Evolutionary conservation across 2,888 invertebrate genomes (phyloP).

Genomic region (Cylindroiulus punctatus): DNA sequence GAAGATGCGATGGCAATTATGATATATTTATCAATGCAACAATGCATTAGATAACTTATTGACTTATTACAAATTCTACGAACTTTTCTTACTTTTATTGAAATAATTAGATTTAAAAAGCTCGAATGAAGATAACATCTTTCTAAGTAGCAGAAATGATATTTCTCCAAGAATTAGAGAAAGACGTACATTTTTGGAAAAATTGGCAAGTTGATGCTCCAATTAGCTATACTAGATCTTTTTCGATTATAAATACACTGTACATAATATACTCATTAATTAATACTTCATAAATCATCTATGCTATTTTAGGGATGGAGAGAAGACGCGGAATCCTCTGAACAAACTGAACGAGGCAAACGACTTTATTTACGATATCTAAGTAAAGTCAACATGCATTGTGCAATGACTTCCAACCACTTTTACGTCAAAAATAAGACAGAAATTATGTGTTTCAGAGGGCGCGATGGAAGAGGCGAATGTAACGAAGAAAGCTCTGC

Average conservation of each 20-base stretch:
- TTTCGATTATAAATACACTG: background rate
- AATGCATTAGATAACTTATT: too few relatives aligned
- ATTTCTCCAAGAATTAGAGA: constrained; percentile 53
- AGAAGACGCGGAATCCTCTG: constrained; percentile 40
- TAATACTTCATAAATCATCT: too few relatives aligned
- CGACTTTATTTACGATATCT: constrained; percentile 54
- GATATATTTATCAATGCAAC: background rate
- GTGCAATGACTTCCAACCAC: background rate
- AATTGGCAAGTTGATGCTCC: constrained; percentile 56
- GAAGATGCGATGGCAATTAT: background rate
- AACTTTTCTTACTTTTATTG: background rate
- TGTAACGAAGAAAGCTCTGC: constrained; percentile 1
- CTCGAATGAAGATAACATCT: background rate
- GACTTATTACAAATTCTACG: too few relatives aligned
- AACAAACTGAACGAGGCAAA: constrained; percentile 47
- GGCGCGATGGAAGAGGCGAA: constrained; percentile 51
- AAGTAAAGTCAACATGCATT: constrained; percentile 46
- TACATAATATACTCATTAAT: too few relatives aligned
- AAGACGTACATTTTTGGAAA: constrained; percentile 59
- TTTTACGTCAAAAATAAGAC: background rate
- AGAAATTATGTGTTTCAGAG: constrained; percentile 34
- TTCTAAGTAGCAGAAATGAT: background rate
- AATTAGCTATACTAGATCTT: background rate
- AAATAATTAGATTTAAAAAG: background rate
- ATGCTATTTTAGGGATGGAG: constrained; percentile 51